Conservation (phyloP, 2,797 vertebrate species). For the Agapornis canus region DNA sequence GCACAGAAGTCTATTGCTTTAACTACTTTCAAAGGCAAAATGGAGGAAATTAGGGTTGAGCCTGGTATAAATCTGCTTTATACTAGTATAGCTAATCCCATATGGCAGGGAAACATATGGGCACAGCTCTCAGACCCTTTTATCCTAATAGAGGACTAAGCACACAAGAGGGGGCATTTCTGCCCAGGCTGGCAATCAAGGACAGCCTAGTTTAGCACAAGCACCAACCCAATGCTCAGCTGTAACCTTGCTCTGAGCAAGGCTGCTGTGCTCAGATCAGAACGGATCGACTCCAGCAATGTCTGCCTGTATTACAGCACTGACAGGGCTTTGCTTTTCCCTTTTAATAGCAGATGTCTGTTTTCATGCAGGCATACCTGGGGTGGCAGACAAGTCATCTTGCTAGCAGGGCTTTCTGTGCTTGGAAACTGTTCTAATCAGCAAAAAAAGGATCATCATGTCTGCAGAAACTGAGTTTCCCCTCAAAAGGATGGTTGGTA, state of each 20-base stretch:
- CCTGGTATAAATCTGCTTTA: neutral
- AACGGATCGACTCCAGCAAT: neutral
- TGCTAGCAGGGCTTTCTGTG: neutral
- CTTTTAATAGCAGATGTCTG: neutral
- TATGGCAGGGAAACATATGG: neutral
- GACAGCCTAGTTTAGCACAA: neutral
- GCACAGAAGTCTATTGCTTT: neutral
- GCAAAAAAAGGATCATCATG: neutral
- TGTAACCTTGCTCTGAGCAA: neutral
- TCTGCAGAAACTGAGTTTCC: neutral
- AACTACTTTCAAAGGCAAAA: slow-evolving; percentile 2
- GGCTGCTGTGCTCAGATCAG: neutral
- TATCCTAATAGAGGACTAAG: neutral
- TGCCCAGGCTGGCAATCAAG: neutral
- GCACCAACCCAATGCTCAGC: neutral
- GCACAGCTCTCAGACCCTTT: neutral
- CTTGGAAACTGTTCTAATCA: neutral
- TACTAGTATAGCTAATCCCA: neutral
- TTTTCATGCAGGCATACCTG: neutral
- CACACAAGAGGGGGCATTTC: neutral
- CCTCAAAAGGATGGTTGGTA: neutral
- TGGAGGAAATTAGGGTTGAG: neutral
- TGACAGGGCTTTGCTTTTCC: neutral
- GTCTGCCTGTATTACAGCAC: neutral
- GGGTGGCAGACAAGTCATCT: neutral